Conservation (phyloP, 2,113 vertebrate species). For the Notothenia coriiceps region DNA sequence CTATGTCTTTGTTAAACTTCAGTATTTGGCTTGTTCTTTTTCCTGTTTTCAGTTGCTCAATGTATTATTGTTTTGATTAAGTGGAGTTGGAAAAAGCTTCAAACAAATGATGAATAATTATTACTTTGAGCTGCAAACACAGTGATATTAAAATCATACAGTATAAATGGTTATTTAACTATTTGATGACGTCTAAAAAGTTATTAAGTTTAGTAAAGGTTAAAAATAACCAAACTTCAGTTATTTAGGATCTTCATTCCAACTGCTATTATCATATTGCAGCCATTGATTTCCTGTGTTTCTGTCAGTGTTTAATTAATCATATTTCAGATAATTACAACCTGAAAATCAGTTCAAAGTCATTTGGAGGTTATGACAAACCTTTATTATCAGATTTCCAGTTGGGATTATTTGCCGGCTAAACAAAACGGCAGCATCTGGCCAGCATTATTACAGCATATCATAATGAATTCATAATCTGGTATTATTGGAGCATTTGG, state of each 20-base stretch:
- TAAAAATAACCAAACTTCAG: neutral
- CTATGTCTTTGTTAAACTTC: neutral
- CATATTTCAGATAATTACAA: slow-evolving; percentile 42
- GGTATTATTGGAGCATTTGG: slow-evolving; percentile 78
- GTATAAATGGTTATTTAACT: neutral
- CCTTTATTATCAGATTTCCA: slow-evolving; percentile 77
- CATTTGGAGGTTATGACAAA: slow-evolving; percentile 60
- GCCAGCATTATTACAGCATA: slow-evolving; percentile 73
- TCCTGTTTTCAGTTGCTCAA: neutral
- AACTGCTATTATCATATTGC: neutral
- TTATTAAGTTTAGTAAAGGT: no score
- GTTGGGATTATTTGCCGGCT: slow-evolving; percentile 69
- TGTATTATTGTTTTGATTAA: neutral
- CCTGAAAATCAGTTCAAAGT: slow-evolving; percentile 65
- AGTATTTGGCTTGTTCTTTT: neutral
- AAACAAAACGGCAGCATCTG: slow-evolving; percentile 78
- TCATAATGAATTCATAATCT: slow-evolving; percentile 82
- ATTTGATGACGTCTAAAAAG: no score
- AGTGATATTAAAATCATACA: neutral
- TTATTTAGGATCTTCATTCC: neutral
- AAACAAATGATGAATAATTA: no score
- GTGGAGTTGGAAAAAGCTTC: no score
- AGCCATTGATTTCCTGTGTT: slow-evolving; percentile 40
- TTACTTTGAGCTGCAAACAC: neutral
- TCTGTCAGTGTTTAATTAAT: slow-evolving; percentile 21